A percentile compares a stretch with the other conserved stretches of the same genome.
phyloP scores from a whole-genome alignment of 2,888 invertebrate genomes.

The Phytoseiulus persimilis region DNA sequence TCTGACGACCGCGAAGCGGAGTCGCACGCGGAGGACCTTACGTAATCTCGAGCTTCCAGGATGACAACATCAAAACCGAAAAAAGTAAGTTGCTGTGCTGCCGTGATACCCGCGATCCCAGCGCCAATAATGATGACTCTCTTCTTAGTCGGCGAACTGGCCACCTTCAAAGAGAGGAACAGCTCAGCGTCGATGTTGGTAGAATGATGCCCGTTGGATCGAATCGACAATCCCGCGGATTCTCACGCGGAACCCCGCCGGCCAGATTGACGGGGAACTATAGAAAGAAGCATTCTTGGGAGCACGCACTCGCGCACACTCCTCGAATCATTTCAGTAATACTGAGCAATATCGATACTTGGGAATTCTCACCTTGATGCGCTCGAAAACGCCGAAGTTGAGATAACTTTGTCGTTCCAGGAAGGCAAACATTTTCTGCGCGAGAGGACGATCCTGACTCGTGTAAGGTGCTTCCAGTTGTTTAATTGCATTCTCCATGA shows the following conservation, averaged over 20 bases:
- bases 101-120: conserved; percentile 40
- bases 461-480: conserved; percentile 23
- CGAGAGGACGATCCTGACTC: conserved; percentile 1
- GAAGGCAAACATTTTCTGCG: conserved; percentile 15
- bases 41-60: conserved; percentile 39
- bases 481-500: conserved; percentile 28
- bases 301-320: no score
- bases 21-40: no score
- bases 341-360: no score
- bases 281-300: no score
- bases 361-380: not conserved
- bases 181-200: not conserved
- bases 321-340: no score
- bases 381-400: conserved; percentile 29
- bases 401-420: conserved; percentile 21
- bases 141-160: not conserved
- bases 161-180: not conserved
- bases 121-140: conserved; percentile 40
- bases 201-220: no score
- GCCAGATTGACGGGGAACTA: no score
- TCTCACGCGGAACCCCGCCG: no score
- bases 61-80: conserved; percentile 40
- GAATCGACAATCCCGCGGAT: no score
- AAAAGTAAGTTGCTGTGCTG: conserved; percentile 37
- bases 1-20: no score